These are phyloP conservation scores for Noctua janthina DNA, from an alignment of 2,888 invertebrate species.

Conservation along the genomic window DNA sequence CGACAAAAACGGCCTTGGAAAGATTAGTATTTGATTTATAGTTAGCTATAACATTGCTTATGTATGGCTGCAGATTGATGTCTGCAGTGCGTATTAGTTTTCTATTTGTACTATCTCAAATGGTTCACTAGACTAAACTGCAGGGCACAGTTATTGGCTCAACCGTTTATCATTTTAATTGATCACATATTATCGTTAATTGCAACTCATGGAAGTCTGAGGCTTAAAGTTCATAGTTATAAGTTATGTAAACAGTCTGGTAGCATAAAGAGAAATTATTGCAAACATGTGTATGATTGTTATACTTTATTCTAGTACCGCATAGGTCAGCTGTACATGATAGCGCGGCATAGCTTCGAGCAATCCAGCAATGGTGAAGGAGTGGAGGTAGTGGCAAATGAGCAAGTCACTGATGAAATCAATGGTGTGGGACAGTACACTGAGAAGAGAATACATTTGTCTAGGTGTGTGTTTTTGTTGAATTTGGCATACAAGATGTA, in stretches of 20 bases:
- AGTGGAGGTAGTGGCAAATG: constrained; percentile 97
- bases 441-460: constrained; percentile 97
- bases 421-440: constrained; percentile 97
- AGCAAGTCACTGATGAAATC: constrained; percentile 93
- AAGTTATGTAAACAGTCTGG: constrained; percentile 41
- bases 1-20: constrained; percentile 41
- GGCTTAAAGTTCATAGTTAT: constrained; percentile 29
- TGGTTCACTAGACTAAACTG: constrained; percentile 22
- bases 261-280: constrained; percentile 2
- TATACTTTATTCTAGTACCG: constrained; percentile 92
- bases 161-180: constrained; percentile 51
- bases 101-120: constrained; percentile 9
- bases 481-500: not conserved
- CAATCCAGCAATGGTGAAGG: constrained; percentile 97
- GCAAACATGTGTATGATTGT: constrained; percentile 23
- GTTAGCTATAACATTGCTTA: constrained; percentile 15
- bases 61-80: constrained; percentile 35
- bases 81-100: constrained; percentile 38
- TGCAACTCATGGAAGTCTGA: constrained; percentile 8
- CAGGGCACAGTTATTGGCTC: constrained; percentile 15
- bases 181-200: constrained; percentile 31
- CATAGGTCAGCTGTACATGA: constrained; percentile 98
- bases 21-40: constrained; percentile 18
- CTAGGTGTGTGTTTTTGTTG: constrained; percentile 90
- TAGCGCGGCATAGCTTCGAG: constrained; percentile 97